These are phyloP conservation scores for Lacanobia oleracea DNA, from an alignment of 2,888 invertebrate species.

Conservation along the genomic window DNA sequence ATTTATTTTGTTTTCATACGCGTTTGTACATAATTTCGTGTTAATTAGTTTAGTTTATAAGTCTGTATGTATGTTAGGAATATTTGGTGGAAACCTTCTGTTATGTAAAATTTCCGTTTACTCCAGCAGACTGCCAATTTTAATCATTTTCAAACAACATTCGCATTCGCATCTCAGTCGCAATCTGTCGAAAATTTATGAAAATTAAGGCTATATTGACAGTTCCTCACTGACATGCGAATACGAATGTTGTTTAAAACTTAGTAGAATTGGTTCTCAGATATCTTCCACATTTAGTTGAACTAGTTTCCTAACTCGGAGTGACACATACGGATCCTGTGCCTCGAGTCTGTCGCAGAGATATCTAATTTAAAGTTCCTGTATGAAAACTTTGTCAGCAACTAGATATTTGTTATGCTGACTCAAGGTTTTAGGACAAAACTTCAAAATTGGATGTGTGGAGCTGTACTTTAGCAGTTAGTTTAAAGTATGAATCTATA, in stretches of 20 bases:
- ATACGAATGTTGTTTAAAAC: too few species aligned
- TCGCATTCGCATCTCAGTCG: too few species aligned
- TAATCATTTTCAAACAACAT: too few species aligned
- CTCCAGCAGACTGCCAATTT: background rate
- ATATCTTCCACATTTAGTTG: constrained; percentile 20
- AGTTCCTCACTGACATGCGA: too few species aligned
- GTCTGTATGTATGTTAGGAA: too few species aligned
- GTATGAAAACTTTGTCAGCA: constrained; percentile 13
- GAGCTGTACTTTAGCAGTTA: background rate
- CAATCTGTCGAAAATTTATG: too few species aligned
- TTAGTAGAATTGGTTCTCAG: background rate
- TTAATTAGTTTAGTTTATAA: too few species aligned
- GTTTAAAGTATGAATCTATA: background rate
- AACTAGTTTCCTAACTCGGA: constrained; percentile 34
- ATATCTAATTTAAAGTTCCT: constrained; percentile 48
- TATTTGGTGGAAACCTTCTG: constrained; percentile 2
- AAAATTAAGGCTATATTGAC: too few species aligned
- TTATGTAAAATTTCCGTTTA: constrained; percentile 21
- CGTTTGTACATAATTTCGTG: too few species aligned
- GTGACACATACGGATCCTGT: constrained; percentile 22
- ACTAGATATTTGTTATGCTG: constrained; percentile 11
- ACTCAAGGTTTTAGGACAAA: background rate
- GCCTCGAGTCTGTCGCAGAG: constrained; percentile 13
- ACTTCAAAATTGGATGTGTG: background rate
- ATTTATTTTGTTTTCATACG: too few species aligned